Evolutionary conservation across 2,113 vertebrate genomes (phyloP).

Genomic region (Galemys pyrenaicus): DNA sequence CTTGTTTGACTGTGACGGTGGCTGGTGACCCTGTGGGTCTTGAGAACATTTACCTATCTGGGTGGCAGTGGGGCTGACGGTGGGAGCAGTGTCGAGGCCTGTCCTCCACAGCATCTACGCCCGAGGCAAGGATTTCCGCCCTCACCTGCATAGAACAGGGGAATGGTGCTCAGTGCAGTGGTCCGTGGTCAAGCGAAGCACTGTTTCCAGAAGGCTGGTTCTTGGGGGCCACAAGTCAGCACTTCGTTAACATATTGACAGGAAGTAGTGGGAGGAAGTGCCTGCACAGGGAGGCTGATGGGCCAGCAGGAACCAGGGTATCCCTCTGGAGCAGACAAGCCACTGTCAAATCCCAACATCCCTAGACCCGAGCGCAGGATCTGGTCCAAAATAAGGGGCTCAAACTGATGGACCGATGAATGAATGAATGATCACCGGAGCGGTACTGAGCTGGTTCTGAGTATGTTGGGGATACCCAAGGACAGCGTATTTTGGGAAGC

Average conservation of each 20-base stretch:
- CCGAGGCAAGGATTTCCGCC: accelerated
- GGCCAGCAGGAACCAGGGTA: background rate
- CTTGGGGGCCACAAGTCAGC: background rate
- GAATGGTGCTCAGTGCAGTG: background rate
- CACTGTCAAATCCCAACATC: background rate
- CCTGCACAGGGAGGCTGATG: background rate
- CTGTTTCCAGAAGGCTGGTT: background rate
- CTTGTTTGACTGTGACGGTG: background rate
- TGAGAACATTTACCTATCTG: background rate
- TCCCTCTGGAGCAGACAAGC: background rate
- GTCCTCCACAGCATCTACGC: background rate
- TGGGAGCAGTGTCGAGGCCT: background rate
- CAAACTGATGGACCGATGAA: background rate
- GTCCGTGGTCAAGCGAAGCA: background rate
- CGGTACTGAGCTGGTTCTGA: background rate
- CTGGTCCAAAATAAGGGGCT: background rate
- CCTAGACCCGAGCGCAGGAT: background rate
- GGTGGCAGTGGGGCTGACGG: background rate
- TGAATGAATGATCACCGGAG: background rate
- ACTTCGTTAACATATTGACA: background rate
- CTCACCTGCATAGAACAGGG: background rate
- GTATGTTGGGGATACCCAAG: background rate
- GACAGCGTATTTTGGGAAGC: background rate
- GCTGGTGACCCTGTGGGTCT: background rate
- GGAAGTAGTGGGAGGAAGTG: background rate